Percentiles rank a stretch among this genome's conserved stretches.
phyloP scores from a whole-genome alignment of 2,113 vertebrate species.

The Brienomyrus longianalis region DNA sequence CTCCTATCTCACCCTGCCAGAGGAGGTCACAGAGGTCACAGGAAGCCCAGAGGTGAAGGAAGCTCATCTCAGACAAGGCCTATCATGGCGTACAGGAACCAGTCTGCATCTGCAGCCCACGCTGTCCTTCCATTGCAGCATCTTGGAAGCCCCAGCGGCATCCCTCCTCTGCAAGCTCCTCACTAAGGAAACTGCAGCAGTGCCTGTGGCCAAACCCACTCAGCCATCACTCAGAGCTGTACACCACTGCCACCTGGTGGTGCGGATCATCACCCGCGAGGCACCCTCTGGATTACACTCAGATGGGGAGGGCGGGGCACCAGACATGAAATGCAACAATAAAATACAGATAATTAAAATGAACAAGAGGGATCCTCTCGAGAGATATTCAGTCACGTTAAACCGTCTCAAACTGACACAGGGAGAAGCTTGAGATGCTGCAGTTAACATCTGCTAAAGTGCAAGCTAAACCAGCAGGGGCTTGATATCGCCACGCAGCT shows the following conservation, averaged over 20 bases:
- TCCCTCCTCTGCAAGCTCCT: neutral
- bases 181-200: neutral
- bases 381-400: slow-evolving; percentile 36
- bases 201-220: slow-evolving; percentile 2
- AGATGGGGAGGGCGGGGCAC: neutral
- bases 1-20: slow-evolving; percentile 31
- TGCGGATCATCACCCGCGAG: slow-evolving; percentile 41
- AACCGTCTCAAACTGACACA: slow-evolving; percentile 14
- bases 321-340: no score
- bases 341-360: no score
- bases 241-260: slow-evolving; percentile 38
- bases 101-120: neutral
- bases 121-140: neutral
- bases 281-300: slow-evolving; percentile 49
- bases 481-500: neutral
- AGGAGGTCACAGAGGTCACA: slow-evolving; percentile 32
- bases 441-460: no score
- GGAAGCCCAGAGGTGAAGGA: no score
- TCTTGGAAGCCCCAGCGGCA: no score
- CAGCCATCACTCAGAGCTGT: slow-evolving; percentile 46
- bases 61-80: slow-evolving; percentile 56
- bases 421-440: no score
- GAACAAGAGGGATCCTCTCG: no score
- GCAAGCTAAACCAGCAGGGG: neutral
- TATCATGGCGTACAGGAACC: neutral